Base-by-base conservation (phyloP, 2,797 vertebrate species). In the Valencia hispanica region DNA sequence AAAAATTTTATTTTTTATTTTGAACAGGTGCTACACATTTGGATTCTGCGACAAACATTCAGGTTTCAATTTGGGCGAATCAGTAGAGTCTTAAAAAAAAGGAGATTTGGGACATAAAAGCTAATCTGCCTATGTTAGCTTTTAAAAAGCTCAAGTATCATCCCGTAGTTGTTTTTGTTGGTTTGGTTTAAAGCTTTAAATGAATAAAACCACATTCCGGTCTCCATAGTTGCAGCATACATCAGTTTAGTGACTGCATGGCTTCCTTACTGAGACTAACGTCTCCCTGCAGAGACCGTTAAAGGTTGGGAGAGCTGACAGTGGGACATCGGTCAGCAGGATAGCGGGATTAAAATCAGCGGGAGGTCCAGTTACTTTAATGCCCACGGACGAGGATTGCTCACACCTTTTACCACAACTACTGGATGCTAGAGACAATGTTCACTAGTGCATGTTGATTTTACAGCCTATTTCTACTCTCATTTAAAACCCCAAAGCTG, bases 341-440 rank as follows among this genome's bases (percentile, higher is more conserved):
- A 57, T 36, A 41, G 25, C 61, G 6, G 65, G 68, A 72, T 72
- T 22, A 51, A 68, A 0, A 72, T 27, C 73, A 61, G 73, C 0
- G 9, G 55, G 78, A 73, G 34, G 30, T 51, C 75, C 15, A 51
- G n/a, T 78, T 57, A 78, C 66, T 36, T 70, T 83, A 78, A 86
- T 73, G 25, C 51, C 12, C 20, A 12, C 30, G 73, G 78, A 78
- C 1, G 11, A 8, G 63, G 10, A 15, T 0, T 27, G 30, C 1
- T 18, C 25, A 50, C 70, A 71, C 65, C 41, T 36, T 50, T 45
- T 4, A 18, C 68, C n/a, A 47, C 57, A 17, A 27, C 41, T n/a
- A 43, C 59, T 18, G 48, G 45, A 69, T 15, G 57, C 55, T 45
- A 47, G 59, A 47, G 17, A 27, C 30, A 68, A 63, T 0, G 0